Evolutionary conservation across 1,140 invertebrate genomes (phyloP).

Genomic region (Drosophila kepulauana): DNA sequence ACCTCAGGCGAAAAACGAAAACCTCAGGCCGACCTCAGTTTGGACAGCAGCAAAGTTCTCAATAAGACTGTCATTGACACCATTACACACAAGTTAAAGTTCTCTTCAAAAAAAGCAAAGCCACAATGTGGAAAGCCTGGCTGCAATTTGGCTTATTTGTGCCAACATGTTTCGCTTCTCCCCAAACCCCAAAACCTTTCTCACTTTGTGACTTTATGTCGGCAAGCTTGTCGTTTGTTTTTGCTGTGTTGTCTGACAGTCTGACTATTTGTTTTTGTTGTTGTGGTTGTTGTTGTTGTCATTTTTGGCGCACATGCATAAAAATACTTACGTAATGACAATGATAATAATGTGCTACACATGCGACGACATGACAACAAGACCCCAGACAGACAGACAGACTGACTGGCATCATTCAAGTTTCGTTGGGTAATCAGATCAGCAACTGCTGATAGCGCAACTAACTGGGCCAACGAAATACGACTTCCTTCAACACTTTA

Average conservation of each 20-base stretch:
- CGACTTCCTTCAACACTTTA: slow-evolving; percentile 30
- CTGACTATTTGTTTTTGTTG: slow-evolving; percentile 1
- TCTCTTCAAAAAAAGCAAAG: slow-evolving; percentile 31
- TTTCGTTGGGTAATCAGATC: slow-evolving; percentile 65
- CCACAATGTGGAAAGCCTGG: slow-evolving; percentile 35
- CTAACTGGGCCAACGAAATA: slow-evolving; percentile 53
- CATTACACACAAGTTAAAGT: slow-evolving; percentile 56
- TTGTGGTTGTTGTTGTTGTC: slow-evolving; percentile 3
- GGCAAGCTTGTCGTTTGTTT: slow-evolving; percentile 11
- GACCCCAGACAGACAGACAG: neutral
- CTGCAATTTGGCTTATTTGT: slow-evolving; percentile 68
- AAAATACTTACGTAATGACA: slow-evolving; percentile 57
- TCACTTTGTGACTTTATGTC: slow-evolving; percentile 40
- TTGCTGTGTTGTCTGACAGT: slow-evolving; percentile 1
- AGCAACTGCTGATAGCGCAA: slow-evolving; percentile 36
- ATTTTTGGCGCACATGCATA: slow-evolving; percentile 39
- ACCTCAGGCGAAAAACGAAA: slow-evolving; percentile 12
- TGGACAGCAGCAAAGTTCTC: slow-evolving; percentile 28
- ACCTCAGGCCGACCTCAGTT: slow-evolving; percentile 14
- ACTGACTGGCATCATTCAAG: slow-evolving; percentile 47
- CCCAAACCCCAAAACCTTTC: slow-evolving; percentile 17
- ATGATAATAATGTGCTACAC: slow-evolving; percentile 72
- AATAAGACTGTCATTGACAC: slow-evolving; percentile 70
- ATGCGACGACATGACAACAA: slow-evolving; percentile 32
- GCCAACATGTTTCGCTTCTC: slow-evolving; percentile 7